Percentiles rank a stretch among this genome's conserved stretches.
Evolutionary conservation across 2,113 vertebrate genomes (phyloP).

Genomic region (Parotia lawesii): DNA sequence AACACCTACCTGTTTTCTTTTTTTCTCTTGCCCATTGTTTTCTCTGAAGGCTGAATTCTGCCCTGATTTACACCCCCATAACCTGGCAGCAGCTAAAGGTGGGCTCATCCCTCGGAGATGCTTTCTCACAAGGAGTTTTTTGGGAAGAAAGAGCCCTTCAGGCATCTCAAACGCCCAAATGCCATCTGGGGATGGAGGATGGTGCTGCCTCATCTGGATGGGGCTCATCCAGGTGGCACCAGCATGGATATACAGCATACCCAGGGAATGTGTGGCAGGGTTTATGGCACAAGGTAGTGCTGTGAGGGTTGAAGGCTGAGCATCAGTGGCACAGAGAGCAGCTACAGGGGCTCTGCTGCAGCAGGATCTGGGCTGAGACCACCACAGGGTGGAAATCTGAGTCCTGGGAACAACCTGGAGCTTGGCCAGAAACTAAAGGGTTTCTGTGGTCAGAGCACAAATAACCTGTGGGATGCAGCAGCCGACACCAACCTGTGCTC

Average conservation of each 20-base stretch:
- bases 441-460: neutral
- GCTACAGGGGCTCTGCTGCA: neutral
- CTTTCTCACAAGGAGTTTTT: neutral
- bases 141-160: neutral
- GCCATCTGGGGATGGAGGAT: neutral
- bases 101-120: neutral
- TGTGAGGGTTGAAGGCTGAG: neutral
- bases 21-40: neutral
- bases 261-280: neutral
- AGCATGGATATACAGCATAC: rapidly evolving
- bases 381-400: neutral
- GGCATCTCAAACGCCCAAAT: neutral
- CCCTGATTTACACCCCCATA: neutral
- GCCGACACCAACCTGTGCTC: rapidly evolving
- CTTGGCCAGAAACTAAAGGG: neutral
- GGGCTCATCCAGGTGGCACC: neutral
- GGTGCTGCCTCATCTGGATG: rapidly evolving
- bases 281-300: neutral
- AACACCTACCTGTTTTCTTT: slow-evolving; percentile 1
- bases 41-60: neutral
- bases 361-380: neutral
- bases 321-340: neutral
- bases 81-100: neutral
- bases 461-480: rapidly evolving
- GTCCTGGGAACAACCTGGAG: neutral